These are phyloP conservation scores for Pangasianodon hypophthalmus DNA, from an alignment of 2,113 vertebrate genomes.

Conservation along the genomic window DNA sequence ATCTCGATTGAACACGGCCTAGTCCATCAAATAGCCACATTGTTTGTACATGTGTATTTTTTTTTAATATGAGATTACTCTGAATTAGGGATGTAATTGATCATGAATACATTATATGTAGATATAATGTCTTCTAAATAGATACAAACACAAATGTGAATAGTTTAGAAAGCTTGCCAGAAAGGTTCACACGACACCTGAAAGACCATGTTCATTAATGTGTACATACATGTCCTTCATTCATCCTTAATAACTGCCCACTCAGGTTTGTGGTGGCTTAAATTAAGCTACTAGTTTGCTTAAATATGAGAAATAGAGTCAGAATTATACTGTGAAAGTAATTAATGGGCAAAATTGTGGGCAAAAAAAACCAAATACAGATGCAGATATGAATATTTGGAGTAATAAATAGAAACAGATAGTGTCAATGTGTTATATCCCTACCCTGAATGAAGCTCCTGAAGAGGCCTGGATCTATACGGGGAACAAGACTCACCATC, in stretches of 20 bases:
- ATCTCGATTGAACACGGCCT: conserved; percentile 32
- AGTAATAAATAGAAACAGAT: not conserved
- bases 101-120: not conserved
- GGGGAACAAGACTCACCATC: not conserved
- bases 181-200: not conserved
- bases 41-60: not conserved
- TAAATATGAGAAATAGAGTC: not conserved
- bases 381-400: not conserved
- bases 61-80: not conserved
- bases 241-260: not conserved
- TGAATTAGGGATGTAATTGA: not conserved
- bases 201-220: not conserved
- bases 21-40: conserved; percentile 32
- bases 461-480: not conserved
- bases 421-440: not conserved
- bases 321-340: not conserved
- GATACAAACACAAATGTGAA: not conserved
- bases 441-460: not conserved
- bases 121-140: not conserved
- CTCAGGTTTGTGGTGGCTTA: not conserved
- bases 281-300: not conserved
- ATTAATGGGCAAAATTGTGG: not conserved
- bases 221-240: not conserved
- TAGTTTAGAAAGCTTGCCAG: not conserved
- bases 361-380: not conserved